phyloP scores from a whole-genome alignment of 2,888 invertebrate genomes.

The Imbricaverruca yamaguchii region DNA sequence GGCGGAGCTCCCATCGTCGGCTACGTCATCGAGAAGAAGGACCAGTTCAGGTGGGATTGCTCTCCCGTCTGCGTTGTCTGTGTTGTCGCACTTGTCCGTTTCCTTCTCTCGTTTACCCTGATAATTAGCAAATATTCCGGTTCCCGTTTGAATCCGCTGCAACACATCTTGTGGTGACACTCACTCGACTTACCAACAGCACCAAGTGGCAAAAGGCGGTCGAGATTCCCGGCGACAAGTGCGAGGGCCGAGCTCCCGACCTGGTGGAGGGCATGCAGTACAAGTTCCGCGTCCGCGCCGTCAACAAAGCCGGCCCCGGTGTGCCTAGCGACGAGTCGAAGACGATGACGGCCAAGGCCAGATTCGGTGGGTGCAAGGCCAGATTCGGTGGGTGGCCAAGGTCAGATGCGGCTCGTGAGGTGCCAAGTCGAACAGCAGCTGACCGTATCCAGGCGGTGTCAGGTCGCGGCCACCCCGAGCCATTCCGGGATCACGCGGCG shows the following conservation, averaged over 20 bases:
- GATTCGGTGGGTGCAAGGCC: constrained; percentile 55
- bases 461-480: no score
- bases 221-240: constrained; percentile 56
- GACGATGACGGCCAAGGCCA: constrained; percentile 72
- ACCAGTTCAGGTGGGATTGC: constrained; percentile 50
- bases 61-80: not conserved
- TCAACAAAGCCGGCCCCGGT: constrained; percentile 89
- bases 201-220: constrained; percentile 83
- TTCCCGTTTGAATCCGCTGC: no score
- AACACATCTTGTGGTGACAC: no score
- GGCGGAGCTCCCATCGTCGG: constrained; percentile 88
- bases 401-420: no score
- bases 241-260: constrained; percentile 74
- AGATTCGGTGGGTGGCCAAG: constrained; percentile 44
- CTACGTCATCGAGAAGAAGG: constrained; percentile 86
- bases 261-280: constrained; percentile 89
- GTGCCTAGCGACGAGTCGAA: constrained; percentile 81
- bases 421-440: no score
- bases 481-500: no score
- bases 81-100: no score
- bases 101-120: no score
- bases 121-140: no score
- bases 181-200: constrained; percentile 40
- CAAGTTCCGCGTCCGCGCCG: constrained; percentile 83
- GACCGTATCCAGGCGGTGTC: no score